These are phyloP conservation scores for Bombylius discolor DNA, from an alignment of 2,888 invertebrate species.

Conservation along the genomic window DNA sequence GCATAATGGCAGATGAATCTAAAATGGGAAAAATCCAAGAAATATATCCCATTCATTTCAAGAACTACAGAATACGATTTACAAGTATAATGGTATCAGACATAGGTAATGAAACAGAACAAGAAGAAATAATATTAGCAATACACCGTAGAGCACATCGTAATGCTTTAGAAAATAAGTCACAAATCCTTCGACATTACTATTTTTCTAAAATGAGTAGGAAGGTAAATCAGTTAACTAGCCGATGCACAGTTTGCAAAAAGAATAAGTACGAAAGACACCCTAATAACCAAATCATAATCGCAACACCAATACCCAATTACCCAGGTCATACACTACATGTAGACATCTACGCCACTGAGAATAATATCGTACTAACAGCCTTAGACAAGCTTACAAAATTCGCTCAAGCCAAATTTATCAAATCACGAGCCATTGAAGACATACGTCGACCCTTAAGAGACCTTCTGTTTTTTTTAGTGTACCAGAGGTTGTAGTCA, in stretches of 20 bases:
- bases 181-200: constrained; percentile 9
- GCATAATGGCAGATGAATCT: constrained; percentile 1
- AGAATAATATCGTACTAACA: constrained; percentile 4
- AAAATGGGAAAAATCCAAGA: constrained; percentile 9
- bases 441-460: constrained; percentile 7
- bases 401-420: constrained; percentile 1
- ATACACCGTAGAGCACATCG: too few relatives aligned
- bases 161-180: constrained; percentile 7
- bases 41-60: constrained; percentile 2
- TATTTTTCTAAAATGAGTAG: constrained; percentile 4
- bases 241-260: constrained; percentile 1
- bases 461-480: constrained; percentile 9
- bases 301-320: constrained; percentile 10
- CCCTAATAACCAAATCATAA: constrained; percentile 6
- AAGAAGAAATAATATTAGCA: too few relatives aligned
- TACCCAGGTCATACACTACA: constrained; percentile 11
- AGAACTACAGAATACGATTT: not conserved
- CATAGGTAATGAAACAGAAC: constrained; percentile 3
- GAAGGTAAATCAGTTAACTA: not conserved
- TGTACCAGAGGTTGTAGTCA: constrained; percentile 10
- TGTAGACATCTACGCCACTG: constrained; percentile 12
- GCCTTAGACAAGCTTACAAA: constrained; percentile 12
- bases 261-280: constrained; percentile 11
- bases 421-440: constrained; percentile 6
- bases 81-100: constrained; percentile 8